phyloP scores from a whole-genome alignment of 2,888 invertebrate species.

The Carcina quercana region DNA sequence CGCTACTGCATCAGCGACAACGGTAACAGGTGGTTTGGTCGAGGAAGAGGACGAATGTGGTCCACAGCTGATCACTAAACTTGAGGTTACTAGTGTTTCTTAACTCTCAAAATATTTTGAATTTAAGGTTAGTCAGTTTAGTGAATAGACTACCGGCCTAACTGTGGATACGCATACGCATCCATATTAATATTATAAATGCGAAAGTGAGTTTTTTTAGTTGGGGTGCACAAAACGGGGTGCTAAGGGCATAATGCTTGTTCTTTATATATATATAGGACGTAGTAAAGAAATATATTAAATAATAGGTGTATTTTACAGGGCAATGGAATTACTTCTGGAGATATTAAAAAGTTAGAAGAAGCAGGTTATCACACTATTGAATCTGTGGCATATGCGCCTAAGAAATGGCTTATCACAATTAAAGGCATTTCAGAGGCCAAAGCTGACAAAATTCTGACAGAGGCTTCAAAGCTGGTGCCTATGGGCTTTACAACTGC shows the following conservation, averaged over 20 bases:
- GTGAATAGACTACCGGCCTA: too few relatives aligned
- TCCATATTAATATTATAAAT: too few relatives aligned
- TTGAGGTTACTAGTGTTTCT: conserved; percentile 76
- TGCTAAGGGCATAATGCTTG: too few relatives aligned
- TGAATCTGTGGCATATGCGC: conserved; percentile 95
- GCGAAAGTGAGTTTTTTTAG: too few relatives aligned
- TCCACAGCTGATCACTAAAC: conserved; percentile 79
- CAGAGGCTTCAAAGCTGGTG: conserved; percentile 93
- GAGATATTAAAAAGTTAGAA: conserved; percentile 93
- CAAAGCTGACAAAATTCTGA: conserved; percentile 95
- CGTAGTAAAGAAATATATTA: too few relatives aligned
- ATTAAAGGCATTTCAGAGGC: conserved; percentile 98
- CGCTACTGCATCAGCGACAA: conserved; percentile 68
- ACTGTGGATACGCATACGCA: too few relatives aligned
- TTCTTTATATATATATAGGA: too few relatives aligned
- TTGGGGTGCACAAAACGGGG: too few relatives aligned
- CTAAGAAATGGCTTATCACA: conserved; percentile 90
- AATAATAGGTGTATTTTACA: too few relatives aligned
- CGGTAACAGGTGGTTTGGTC: conserved; percentile 52
- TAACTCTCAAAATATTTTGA: background rate
- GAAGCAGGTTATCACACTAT: conserved; percentile 97
- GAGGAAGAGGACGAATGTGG: conserved; percentile 81
- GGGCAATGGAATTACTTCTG: conserved; percentile 93
- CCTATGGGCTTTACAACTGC: conserved; percentile 99
- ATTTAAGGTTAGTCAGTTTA: background rate